A percentile compares a stretch with the other conserved stretches of the same genome.
phyloP scores from a whole-genome alignment of 1,140 invertebrate species.

The Drosophila quadrilineata region DNA sequence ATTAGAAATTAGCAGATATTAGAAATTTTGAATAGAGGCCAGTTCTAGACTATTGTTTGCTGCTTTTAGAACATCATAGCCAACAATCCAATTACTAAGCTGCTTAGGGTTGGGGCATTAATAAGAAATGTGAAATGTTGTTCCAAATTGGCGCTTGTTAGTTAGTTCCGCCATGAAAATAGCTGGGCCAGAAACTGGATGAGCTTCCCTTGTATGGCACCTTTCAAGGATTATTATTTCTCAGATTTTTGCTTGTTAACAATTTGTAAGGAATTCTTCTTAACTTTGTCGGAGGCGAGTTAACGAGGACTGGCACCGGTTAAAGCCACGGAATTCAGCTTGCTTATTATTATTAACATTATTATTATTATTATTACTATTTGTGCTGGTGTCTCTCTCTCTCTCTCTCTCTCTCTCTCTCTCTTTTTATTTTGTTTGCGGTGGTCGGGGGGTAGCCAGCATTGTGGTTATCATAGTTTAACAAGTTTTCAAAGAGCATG shows the following conservation, averaged over 20 bases:
- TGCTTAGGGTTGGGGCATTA: slow-evolving; percentile 2
- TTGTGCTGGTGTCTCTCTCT: slow-evolving; percentile 44
- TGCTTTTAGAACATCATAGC: too few species aligned
- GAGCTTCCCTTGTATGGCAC: slow-evolving; percentile 7
- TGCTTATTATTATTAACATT: slow-evolving; percentile 75
- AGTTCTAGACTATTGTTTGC: too few species aligned
- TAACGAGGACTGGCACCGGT: slow-evolving; percentile 51
- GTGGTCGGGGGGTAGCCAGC: slow-evolving; percentile 40
- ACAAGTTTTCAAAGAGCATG: slow-evolving; percentile 78
- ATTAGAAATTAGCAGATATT: too few species aligned
- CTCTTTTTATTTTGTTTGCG: slow-evolving; percentile 1
- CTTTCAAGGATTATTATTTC: slow-evolving; percentile 34
- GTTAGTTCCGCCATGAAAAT: slow-evolving; percentile 72
- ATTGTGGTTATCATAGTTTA: slow-evolving; percentile 80
- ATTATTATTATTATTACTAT: slow-evolving; percentile 74
- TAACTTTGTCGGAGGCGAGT: slow-evolving; percentile 66
- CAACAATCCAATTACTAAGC: slow-evolving; percentile 19
- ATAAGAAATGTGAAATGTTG: slow-evolving; percentile 3
- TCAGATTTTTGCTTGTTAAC: slow-evolving; percentile 60
- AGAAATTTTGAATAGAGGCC: too few species aligned
- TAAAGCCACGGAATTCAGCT: slow-evolving; percentile 50
- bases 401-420: background rate
- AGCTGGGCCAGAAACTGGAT: slow-evolving; percentile 24
- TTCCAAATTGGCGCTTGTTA: slow-evolving; percentile 62
- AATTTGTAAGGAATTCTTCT: slow-evolving; percentile 79